Evolutionary conservation across 2,113 vertebrate species (phyloP).

Genomic region (Corythornis madagascariensis): DNA sequence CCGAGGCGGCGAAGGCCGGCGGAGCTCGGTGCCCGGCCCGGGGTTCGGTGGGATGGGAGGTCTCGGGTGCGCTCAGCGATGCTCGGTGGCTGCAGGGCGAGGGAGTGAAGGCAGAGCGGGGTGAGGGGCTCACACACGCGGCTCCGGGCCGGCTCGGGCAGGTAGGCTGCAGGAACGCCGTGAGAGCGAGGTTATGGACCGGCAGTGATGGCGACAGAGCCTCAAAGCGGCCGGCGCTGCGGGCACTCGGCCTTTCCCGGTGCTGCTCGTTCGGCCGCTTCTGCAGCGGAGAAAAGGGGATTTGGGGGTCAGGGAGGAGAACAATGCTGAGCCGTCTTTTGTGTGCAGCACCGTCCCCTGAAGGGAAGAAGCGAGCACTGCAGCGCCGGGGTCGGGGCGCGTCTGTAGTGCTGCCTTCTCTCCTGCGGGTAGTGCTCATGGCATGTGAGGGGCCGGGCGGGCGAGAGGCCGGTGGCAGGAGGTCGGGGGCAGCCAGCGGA

Average conservation of each 20-base stretch:
- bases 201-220: not conserved
- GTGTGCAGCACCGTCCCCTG: constrained; percentile 44
- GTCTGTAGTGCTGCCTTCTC: constrained; percentile 53
- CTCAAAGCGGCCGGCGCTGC: not conserved
- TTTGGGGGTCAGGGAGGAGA: constrained; percentile 44
- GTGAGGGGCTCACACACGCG: too few species aligned
- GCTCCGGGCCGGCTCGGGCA: not conserved
- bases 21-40: not conserved
- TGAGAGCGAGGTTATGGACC: not conserved
- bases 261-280: not conserved
- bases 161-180: not conserved
- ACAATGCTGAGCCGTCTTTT: constrained; percentile 46
- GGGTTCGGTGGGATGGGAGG: not conserved
- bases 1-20: not conserved
- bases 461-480: not conserved
- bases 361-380: constrained; percentile 24
- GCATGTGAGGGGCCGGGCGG: not conserved
- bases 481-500: constrained; percentile 15
- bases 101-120: not conserved
- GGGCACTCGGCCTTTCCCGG: not conserved
- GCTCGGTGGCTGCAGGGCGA: too few species aligned
- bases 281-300: not conserved
- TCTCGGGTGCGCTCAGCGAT: not conserved
- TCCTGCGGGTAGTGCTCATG: constrained; percentile 64
- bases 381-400: not conserved